A percentile compares a stretch with the other conserved stretches of the same genome.
phyloP scores from a whole-genome alignment of 2,888 invertebrate species.

The Dendrolimus houi region DNA sequence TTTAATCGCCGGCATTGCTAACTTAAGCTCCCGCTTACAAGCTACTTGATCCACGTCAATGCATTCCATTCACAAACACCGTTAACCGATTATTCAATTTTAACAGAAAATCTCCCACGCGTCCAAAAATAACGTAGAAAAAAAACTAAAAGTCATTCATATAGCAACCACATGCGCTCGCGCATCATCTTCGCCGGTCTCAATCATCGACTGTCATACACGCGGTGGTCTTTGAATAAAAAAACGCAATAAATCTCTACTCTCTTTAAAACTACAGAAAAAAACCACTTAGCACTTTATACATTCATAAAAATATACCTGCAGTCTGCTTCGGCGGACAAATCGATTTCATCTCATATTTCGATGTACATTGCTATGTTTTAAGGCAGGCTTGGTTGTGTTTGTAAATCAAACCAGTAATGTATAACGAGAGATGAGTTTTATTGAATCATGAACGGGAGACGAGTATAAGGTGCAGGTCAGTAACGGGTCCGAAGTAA shows the following conservation, averaged over 20 bases:
- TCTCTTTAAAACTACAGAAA: constrained; percentile 25
- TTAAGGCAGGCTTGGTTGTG: constrained; percentile 7
- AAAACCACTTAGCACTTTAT: constrained; percentile 39
- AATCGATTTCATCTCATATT: constrained; percentile 6
- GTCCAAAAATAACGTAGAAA: not conserved
- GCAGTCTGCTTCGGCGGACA: constrained; percentile 10
- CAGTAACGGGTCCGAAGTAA: constrained; percentile 49
- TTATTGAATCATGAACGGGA: constrained; percentile 10
- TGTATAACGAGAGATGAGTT: constrained; percentile 16
- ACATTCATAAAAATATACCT: constrained; percentile 24
- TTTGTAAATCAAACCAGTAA: constrained; percentile 9
- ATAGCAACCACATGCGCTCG: constrained; percentile 5
- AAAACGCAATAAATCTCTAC: constrained; percentile 32
- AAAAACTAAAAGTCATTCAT: constrained; percentile 4
- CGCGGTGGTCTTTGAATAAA: constrained; percentile 34
- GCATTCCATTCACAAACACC: not conserved
- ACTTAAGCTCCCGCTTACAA: too few species aligned
- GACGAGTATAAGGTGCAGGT: constrained; percentile 34
- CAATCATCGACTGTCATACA: constrained; percentile 1
- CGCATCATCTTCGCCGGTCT: constrained; percentile 2
- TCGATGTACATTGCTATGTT: constrained; percentile 18
- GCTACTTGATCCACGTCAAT: not conserved
- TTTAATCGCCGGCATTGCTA: too few species aligned
- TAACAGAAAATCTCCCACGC: constrained; percentile 3
- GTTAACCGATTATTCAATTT: not conserved